A percentile compares a stretch with the other conserved stretches of the same genome.
phyloP scores from a whole-genome alignment of 2,797 vertebrate species.

The Sebastes cheni region DNA sequence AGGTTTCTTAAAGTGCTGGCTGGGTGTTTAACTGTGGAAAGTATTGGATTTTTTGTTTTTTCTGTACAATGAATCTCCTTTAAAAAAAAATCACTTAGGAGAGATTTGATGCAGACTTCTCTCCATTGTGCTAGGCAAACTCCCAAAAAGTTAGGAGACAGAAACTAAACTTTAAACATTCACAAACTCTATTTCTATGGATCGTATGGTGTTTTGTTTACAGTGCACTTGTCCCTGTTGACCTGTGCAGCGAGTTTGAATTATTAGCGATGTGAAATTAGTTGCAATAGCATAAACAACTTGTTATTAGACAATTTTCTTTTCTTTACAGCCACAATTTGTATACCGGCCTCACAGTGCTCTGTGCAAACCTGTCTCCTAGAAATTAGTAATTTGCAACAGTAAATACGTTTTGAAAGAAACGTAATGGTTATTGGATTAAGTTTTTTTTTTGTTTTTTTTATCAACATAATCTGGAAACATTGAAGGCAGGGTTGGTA shows the following conservation, averaged over 20 bases:
- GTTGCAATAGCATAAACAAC: background rate
- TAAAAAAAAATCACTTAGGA: background rate
- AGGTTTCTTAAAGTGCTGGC: conserved; percentile 20
- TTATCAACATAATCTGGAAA: too few species aligned
- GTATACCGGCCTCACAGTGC: background rate
- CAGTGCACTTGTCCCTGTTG: background rate
- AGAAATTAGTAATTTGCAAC: background rate
- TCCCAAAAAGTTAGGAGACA: background rate
- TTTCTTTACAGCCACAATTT: background rate
- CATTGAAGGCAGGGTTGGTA: too few species aligned
- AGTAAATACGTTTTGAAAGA: background rate
- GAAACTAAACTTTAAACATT: background rate
- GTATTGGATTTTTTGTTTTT: background rate
- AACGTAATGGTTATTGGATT: background rate
- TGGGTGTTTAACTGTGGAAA: conserved; percentile 19
- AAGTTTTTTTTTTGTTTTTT: background rate
- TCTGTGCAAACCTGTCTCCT: background rate
- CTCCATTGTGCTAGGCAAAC: background rate
- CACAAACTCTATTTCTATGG: background rate
- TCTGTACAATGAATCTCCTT: background rate
- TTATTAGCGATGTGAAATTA: background rate
- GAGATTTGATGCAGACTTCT: background rate
- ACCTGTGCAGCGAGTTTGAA: background rate
- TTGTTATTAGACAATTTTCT: background rate
- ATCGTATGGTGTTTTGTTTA: background rate